Base-by-base conservation (phyloP, 2,113 vertebrate species). In the Leucoraja erinaceus region DNA sequence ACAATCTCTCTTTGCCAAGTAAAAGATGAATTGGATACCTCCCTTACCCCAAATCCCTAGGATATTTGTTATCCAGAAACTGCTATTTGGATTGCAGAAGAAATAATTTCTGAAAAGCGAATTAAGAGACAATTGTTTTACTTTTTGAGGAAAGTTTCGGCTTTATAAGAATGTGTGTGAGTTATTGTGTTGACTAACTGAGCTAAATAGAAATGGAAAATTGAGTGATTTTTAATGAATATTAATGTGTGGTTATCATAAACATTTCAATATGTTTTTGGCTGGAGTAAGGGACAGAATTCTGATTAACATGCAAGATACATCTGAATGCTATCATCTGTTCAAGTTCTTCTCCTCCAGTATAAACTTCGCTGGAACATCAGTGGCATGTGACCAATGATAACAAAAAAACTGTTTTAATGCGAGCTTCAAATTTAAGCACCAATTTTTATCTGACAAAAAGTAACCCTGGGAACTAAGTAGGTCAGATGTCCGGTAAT, bases 301-400 rank as follows among this genome's bases (percentile, higher is more conserved):
- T 10, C 38, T 91, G 90, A 91, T 91, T 91, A 91, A 91, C 88
- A 70, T 54, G 70, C 72, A 68, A 91, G 90, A 47, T 54, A 74
- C 90, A 91, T 91, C 90, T 91, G 90, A 91, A 72, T 74, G 68
- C 90, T 91, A 38, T 91, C 90, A 72, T 72, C 68, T 91, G 31
- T 33, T 91, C 9, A 25, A 28, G 33, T 91, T 91, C 66, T 38
- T 25, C 88, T 25, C 8, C 18, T 91, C 83, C 25, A 63, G 59
- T 33, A 59, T 88, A 66, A 88, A 66, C 56, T 63, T 14, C 1
- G 61, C 61, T 31, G 59, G 83, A 88, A 63, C n/a, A 31, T 63
- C 83, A 88, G 25, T 61, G 81, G 81, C 81, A 84, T n/a, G 56
- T 63, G 16, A 63, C 59, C 59, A 88, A 88, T 7, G 83, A 33